A percentile compares a stretch with the other conserved stretches of the same genome.
These are phyloP conservation scores for Mola mola DNA, from an alignment of 2,113 vertebrate species.

Conservation along the genomic window DNA sequence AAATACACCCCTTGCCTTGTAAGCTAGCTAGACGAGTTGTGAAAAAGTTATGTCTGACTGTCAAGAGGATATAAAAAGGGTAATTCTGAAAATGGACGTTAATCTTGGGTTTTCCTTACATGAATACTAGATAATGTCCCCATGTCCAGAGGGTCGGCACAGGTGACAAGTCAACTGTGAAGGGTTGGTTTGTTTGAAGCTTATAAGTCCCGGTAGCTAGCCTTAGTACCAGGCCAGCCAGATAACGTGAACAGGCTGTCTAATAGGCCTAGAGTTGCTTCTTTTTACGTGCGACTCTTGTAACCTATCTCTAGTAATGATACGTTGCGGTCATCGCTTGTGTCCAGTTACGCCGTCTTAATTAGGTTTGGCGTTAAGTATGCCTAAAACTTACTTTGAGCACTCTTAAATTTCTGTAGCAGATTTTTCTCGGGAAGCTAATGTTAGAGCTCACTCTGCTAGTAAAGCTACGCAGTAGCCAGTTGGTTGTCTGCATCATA, in stretches of 20 bases:
- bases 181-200: constrained; percentile 61
- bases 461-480: constrained; percentile 31
- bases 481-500: constrained; percentile 18
- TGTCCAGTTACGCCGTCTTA: neutral
- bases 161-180: constrained; percentile 68
- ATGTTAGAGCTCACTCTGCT: constrained; percentile 16
- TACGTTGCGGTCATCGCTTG: no score
- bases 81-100: constrained; percentile 50
- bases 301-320: neutral
- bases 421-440: constrained; percentile 8
- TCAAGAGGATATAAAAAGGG: constrained; percentile 44
- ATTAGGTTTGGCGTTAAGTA: neutral
- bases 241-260: constrained; percentile 32
- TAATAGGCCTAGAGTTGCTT: constrained; percentile 32
- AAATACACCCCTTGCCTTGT: constrained; percentile 63
- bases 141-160: constrained; percentile 61
- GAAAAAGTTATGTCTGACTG: constrained; percentile 69
- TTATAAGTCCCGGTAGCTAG: constrained; percentile 60
- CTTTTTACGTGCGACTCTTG: neutral
- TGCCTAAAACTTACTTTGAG: neutral
- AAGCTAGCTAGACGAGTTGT: constrained; percentile 63
- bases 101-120: constrained; percentile 32
- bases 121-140: constrained; percentile 44
- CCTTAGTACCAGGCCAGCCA: constrained; percentile 55
- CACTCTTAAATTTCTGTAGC: neutral